Evolutionary conservation across 2,113 vertebrate species (phyloP), one percentile per base, ranked within the genome.

Genomic region (Odocoileus hemionus): DNA sequence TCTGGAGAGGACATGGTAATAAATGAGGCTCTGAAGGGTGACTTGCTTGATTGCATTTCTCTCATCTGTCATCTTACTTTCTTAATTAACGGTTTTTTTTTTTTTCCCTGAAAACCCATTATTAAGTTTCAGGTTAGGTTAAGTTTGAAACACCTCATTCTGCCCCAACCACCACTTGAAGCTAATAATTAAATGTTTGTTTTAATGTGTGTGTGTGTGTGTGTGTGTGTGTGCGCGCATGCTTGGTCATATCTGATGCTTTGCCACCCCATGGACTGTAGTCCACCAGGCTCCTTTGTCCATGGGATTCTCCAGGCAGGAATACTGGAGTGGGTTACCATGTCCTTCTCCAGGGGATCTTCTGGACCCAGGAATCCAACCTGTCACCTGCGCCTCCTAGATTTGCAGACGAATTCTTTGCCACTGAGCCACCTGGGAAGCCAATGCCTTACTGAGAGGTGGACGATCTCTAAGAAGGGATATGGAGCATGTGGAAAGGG

Each of bases 321-420:
- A 76, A 26, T 76, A 26, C 21, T 7, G 39, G 39, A 43, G 39
- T 26, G 39, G 39, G 70, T 7, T 76, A 23, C 39, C 23, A 4
- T 76, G 36, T 76, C 23, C 70, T 43, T 9, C 12, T 76, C 39
- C 70, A 76, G 39, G 12, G 70, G 6, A 43, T 43, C 39, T 76
- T 76, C 70, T 39, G 4, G 39, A 76, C 39, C 12, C 11, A 26
- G 6, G 70, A 12, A 76, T 25, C 36, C 21, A 43, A 43, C 36
- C 21, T 4, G 39, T 76, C 14, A 0, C 70, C 39, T 4, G 36
- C 0, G 0, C 43, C 70, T 76, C 70, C 23, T 26, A 14, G 11
- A 43, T 25, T 26, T 43, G 23, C 39, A 43, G 36, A 39, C 1
- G 0, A 6, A 15, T 76, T 76, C 70, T 43, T 76, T 26, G 14